Evolutionary conservation across 2,113 vertebrate species (phyloP).

Genomic region (Daboia siamensis): DNA sequence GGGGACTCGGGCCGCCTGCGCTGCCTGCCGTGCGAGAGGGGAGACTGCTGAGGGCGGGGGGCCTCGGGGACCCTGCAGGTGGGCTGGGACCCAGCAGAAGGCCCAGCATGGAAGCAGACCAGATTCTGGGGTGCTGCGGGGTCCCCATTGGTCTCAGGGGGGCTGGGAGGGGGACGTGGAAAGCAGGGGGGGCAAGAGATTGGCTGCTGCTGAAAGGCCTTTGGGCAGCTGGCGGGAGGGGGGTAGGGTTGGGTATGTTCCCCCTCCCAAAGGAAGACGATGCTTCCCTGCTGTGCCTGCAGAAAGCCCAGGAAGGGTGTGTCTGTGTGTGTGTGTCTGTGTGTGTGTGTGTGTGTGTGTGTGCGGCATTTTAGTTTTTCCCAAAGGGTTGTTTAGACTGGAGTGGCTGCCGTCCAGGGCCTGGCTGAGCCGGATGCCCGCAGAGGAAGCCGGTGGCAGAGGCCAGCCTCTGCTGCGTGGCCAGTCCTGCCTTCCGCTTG

Average conservation of each 20-base stretch:
- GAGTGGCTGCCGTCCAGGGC: background rate
- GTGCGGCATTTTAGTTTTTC: too few relatives aligned
- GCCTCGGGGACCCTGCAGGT: background rate
- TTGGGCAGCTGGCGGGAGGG: too few relatives aligned
- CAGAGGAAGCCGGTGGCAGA: background rate
- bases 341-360: too few relatives aligned
- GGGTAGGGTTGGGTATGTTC: too few relatives aligned
- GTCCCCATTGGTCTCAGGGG: too few relatives aligned
- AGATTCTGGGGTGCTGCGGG: background rate
- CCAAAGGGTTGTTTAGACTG: background rate
- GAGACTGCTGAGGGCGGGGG: too few relatives aligned
- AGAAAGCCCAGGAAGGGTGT: background rate
- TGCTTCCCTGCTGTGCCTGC: background rate
- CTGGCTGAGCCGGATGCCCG: background rate
- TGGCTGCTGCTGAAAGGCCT: background rate
- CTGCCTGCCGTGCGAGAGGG: too few relatives aligned
- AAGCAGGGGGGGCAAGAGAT: background rate
- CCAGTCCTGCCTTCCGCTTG: background rate
- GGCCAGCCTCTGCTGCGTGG: background rate
- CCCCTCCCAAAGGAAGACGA: fast-evolving
- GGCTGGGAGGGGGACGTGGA: background rate
- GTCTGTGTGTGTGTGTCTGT: too few relatives aligned
- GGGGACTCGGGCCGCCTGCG: background rate
- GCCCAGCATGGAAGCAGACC: background rate
- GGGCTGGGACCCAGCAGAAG: background rate